Conservation (phyloP, 2,113 vertebrate genomes). For the Halcyon malimbica region DNA sequence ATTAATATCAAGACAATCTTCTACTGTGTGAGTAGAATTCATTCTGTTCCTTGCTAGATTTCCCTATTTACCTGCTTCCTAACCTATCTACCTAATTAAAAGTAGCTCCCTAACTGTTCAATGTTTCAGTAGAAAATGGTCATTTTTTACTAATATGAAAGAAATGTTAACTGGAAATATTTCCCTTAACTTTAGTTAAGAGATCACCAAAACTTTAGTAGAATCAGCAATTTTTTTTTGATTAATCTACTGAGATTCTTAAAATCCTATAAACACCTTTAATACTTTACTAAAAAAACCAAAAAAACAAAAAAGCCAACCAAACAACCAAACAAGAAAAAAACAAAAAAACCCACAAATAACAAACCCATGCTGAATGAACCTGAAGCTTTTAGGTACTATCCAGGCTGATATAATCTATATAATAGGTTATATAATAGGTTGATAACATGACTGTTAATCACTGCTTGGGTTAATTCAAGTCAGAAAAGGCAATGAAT, state of each 20-base stretch:
- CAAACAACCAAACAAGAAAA: background rate
- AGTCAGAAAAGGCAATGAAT: conserved; percentile 33
- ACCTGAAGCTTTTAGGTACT: background rate
- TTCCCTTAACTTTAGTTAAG: background rate
- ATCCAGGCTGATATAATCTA: background rate
- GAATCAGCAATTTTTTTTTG: background rate
- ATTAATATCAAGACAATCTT: background rate
- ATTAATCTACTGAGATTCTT: background rate
- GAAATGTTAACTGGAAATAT: background rate
- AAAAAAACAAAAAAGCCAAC: background rate
- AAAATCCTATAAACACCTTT: background rate
- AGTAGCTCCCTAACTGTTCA: background rate
- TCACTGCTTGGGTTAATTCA: conserved; percentile 27
- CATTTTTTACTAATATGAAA: background rate
- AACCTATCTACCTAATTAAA: background rate
- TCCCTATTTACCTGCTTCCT: background rate
- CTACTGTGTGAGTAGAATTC: background rate
- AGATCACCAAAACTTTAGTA: background rate
- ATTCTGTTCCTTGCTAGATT: background rate
- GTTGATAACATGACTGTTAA: conserved; percentile 32
- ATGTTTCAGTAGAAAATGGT: background rate
- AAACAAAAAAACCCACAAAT: too few species aligned
- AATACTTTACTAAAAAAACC: background rate
- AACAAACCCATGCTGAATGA: background rate
- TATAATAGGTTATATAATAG: conserved; percentile 14